Evolutionary conservation across 1,140 invertebrate species (phyloP).

Genomic region (Anastatus disparis): DNA sequence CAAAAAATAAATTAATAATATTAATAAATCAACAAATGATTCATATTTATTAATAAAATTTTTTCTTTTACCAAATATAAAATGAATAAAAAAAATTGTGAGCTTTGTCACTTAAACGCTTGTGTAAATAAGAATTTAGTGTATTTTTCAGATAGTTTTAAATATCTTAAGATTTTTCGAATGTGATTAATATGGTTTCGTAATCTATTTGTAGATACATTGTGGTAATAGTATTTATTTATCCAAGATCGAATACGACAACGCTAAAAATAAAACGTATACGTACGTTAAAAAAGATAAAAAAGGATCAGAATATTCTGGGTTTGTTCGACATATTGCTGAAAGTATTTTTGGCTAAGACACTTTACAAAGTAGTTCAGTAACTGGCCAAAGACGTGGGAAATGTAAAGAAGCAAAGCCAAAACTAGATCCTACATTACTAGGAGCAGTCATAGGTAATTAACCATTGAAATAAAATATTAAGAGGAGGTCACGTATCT

Average conservation of each 20-base stretch:
- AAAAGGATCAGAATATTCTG: background rate
- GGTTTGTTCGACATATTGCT: conserved; percentile 6
- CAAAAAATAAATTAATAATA: too few species aligned
- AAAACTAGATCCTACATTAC: background rate
- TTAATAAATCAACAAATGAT: too few species aligned
- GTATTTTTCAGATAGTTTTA: too few species aligned
- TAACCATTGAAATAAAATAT: background rate
- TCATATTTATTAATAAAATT: too few species aligned
- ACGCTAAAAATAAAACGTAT: conserved; percentile 2
- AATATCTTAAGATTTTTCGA: too few species aligned
- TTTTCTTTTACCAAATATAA: too few species aligned
- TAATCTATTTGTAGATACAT: background rate
- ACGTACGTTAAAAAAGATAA: conserved; percentile 9
- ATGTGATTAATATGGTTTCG: too few species aligned
- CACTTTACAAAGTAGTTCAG: conserved; percentile 1
- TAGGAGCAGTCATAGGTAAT: background rate
- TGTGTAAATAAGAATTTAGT: too few species aligned
- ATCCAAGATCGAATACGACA: background rate
- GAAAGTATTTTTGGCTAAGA: background rate
- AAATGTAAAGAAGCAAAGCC: background rate
- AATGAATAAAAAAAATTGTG: too few species aligned
- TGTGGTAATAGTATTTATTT: background rate
- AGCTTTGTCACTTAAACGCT: too few species aligned
- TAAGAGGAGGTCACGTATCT: too few species aligned
- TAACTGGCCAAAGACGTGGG: background rate